Evolutionary conservation across 2,888 invertebrate species (phyloP).

Genomic region (Orthonevra nobilis): DNA sequence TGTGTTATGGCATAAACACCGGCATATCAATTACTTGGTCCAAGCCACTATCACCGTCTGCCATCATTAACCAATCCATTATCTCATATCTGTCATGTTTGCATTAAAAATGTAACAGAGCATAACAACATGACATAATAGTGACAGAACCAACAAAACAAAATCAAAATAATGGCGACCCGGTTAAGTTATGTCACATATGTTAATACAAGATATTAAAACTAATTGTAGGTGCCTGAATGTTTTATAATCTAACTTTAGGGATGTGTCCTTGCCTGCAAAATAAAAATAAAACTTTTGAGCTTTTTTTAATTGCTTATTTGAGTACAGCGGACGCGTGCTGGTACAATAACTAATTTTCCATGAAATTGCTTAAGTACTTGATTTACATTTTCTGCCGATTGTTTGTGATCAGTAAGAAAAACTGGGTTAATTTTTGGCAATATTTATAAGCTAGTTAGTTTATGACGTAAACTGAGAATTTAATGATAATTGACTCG

Average conservation of each 20-base stretch:
- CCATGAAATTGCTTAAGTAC: background rate
- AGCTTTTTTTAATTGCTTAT: too few species aligned
- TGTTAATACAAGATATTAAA: background rate
- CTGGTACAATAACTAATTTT: background rate
- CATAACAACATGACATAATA: slow-evolving; percentile 35
- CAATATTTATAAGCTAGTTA: background rate
- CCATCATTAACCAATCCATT: slow-evolving; percentile 23
- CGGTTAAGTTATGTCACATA: slow-evolving; percentile 3
- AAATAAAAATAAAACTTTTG: too few species aligned
- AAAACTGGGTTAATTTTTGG: too few species aligned
- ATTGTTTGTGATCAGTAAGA: too few species aligned
- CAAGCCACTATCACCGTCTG: slow-evolving; percentile 10
- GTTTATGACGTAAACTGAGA: background rate
- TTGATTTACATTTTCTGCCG: background rate
- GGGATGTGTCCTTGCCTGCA: background rate
- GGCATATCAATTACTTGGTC: background rate
- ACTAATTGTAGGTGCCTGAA: background rate
- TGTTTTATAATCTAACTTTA: background rate
- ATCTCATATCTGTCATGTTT: slow-evolving; percentile 4
- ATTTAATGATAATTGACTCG: background rate
- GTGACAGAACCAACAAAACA: background rate
- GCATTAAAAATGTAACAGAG: slow-evolving; percentile 32
- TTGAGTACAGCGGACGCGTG: background rate
- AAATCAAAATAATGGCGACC: background rate
- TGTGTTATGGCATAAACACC: too few species aligned